Conservation (phyloP, 2,888 invertebrate genomes). For the Scaptomyza tumidula region DNA sequence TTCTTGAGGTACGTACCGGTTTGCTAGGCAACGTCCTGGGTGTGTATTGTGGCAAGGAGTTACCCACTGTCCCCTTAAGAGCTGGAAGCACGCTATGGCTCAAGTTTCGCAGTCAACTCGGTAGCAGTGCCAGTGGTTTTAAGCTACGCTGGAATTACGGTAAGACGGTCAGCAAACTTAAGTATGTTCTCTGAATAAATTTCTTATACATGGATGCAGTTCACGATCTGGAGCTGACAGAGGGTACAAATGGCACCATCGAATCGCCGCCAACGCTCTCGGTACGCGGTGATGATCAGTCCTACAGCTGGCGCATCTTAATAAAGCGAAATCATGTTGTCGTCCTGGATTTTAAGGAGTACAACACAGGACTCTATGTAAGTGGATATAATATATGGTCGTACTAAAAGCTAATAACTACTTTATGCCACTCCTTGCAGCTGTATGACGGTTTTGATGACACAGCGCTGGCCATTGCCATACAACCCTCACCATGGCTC, state of each 20-base stretch:
- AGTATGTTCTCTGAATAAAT: too few species aligned
- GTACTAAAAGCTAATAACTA: not conserved
- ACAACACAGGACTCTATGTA: conserved; percentile 76
- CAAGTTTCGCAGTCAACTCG: conserved; percentile 89
- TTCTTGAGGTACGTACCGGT: conserved; percentile 90
- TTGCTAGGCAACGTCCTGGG: conserved; percentile 88
- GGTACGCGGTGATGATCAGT: conserved; percentile 56
- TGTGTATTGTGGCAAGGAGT: conserved; percentile 89
- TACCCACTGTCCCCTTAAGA: conserved; percentile 87
- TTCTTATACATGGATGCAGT: conserved; percentile 48
- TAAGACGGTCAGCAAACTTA: conserved; percentile 77
- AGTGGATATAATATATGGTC: conserved; percentile 10
- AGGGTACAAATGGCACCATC: conserved; percentile 71
- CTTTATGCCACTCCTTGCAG: conserved; percentile 80
- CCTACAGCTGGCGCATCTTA: conserved; percentile 81
- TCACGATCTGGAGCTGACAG: conserved; percentile 76
- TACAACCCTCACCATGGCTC: conserved; percentile 67
- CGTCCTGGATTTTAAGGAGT: conserved; percentile 72
- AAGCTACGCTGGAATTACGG: conserved; percentile 89
- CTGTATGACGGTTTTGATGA: conserved; percentile 91
- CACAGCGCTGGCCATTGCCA: conserved; percentile 85
- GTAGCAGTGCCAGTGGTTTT: conserved; percentile 89
- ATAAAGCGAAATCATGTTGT: conserved; percentile 60
- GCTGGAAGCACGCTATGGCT: conserved; percentile 88
- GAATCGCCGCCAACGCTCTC: conserved; percentile 72